Percentiles rank a stretch among this genome's conserved stretches.
These are phyloP conservation scores for Dioctria rufipes DNA, from an alignment of 2,888 invertebrate genomes.

Conservation along the genomic window DNA sequence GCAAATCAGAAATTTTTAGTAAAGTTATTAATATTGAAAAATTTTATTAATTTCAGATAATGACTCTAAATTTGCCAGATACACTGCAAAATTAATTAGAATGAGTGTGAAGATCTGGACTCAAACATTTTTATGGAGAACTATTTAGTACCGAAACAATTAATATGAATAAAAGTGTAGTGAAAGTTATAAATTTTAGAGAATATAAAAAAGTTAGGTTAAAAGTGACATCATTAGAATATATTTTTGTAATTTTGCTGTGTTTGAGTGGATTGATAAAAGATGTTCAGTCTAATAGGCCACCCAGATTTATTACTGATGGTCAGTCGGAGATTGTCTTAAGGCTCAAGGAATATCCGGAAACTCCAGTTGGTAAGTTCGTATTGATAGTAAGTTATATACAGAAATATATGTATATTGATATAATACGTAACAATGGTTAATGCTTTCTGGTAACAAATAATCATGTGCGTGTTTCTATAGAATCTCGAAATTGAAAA, in stretches of 20 bases:
- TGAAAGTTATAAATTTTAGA: constrained; percentile 12
- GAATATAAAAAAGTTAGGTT: constrained; percentile 58
- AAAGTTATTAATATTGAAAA: neutral
- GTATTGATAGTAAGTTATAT: too few relatives aligned
- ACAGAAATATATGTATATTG: too few relatives aligned
- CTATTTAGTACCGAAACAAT: neutral
- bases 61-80: neutral
- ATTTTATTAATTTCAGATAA: constrained; percentile 9
- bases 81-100: neutral
- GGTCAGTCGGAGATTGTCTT: constrained; percentile 93
- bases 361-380: constrained; percentile 86
- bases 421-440: too few relatives aligned
- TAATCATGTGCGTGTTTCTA: too few relatives aligned
- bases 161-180: constrained; percentile 25
- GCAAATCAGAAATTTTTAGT: neutral
- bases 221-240: constrained; percentile 36
- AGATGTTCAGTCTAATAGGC: constrained; percentile 76
- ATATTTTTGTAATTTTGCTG: constrained; percentile 26
- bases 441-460: too few relatives aligned
- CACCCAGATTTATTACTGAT: constrained; percentile 90
- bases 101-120: neutral
- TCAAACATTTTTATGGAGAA: neutral
- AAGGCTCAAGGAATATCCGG: constrained; percentile 88
- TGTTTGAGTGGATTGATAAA: constrained; percentile 39
- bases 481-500: too few relatives aligned